Conservation (phyloP, 2,888 invertebrate genomes). For the Toxonevra muliebris region DNA sequence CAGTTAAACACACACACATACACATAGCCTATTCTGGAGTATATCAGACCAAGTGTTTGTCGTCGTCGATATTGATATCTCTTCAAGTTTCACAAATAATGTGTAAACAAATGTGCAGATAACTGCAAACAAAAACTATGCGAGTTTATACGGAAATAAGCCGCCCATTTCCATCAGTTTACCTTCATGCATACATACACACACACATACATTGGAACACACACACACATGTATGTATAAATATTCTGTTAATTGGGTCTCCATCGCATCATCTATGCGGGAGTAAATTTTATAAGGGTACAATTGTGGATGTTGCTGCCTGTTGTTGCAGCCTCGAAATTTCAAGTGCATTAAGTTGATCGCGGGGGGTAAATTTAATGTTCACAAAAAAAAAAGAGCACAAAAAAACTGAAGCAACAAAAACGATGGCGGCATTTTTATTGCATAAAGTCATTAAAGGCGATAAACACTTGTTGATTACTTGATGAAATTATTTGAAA, state of each 20-base stretch:
- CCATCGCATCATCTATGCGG: not conserved
- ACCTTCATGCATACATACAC: not conserved
- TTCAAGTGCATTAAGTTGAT: constrained; percentile 58
- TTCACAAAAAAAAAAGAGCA: not conserved
- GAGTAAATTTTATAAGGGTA: not conserved
- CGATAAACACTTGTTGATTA: constrained; percentile 10
- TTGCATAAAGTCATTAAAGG: constrained; percentile 19
- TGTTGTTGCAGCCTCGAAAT: constrained; percentile 38
- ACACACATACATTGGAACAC: constrained; percentile 9
- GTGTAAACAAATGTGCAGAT: constrained; percentile 18
- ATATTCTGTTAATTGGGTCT: constrained; percentile 5
- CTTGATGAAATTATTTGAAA: constrained; percentile 1
- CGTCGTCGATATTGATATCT: not conserved
- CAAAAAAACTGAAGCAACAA: too few relatives aligned
- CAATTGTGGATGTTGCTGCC: not conserved
- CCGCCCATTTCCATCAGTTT: too few relatives aligned
- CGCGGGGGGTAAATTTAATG: constrained; percentile 56
- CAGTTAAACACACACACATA: not conserved
- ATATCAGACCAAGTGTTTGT: not conserved
- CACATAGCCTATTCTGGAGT: not conserved
- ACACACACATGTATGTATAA: too few relatives aligned
- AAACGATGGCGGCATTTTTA: constrained; percentile 39
- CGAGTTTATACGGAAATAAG: too few relatives aligned
- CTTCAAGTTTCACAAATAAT: too few relatives aligned
- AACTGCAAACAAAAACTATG: not conserved